phyloP scores from a whole-genome alignment of 2,797 vertebrate species.

The Threskiornis aethiopicus region DNA sequence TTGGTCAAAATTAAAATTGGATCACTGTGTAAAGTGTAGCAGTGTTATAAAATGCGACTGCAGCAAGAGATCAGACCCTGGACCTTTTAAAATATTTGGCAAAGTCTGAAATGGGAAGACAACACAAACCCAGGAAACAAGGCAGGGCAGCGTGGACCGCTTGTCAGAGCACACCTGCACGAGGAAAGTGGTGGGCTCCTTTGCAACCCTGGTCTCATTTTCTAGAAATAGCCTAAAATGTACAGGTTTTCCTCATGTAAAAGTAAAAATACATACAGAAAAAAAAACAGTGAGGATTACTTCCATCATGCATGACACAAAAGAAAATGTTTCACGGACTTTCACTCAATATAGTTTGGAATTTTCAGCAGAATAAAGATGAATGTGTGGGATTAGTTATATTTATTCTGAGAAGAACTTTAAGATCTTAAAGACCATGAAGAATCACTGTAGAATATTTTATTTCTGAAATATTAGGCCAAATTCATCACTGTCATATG shows the following conservation, averaged over 20 bases:
- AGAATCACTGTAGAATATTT: not conserved
- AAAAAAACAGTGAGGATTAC: not conserved
- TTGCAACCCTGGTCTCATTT: not conserved
- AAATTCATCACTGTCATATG: fast-evolving
- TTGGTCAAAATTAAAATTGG: not conserved
- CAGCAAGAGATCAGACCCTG: not conserved
- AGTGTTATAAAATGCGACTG: not conserved
- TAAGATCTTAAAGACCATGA: not conserved
- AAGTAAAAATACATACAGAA: not conserved
- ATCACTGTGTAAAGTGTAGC: not conserved
- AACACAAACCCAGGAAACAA: not conserved
- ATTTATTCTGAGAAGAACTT: not conserved
- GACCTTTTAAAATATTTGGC: not conserved
- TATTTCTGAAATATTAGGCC: not conserved
- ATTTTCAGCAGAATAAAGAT: not conserved
- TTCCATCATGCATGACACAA: fast-evolving
- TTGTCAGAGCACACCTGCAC: fast-evolving
- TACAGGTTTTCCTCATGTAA: not conserved
- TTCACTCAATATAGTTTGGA: not conserved
- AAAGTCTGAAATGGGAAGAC: not conserved
- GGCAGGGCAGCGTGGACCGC: not conserved
- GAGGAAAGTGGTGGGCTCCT: not conserved
- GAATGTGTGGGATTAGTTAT: not conserved
- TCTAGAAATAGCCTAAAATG: not conserved
- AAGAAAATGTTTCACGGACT: not conserved